Base-by-base conservation (phyloP, 2,888 invertebrate species). In the Caenorhabditis becei region DNA sequence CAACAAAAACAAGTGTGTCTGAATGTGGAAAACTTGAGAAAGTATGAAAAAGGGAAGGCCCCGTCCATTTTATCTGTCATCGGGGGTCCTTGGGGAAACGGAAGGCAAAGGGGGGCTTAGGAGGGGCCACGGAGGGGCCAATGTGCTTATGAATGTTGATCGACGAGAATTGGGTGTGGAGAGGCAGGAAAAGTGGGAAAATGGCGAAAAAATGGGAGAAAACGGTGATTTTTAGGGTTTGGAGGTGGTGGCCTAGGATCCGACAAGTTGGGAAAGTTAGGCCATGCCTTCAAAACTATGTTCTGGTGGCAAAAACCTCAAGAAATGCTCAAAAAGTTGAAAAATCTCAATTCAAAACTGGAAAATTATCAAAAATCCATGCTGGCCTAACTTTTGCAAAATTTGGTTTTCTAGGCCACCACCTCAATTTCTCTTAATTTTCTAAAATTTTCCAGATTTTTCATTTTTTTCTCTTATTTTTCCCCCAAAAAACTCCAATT, bases 211-310 rank as follows among this genome's bases (percentile, higher is more conserved):
- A n/a, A n/a, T n/a, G n/a, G n/a, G n/a, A n/a, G n/a, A n/a, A n/a
- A n/a, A n/a, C n/a, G n/a, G n/a, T n/a, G n/a, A n/a, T n/a, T n/a
- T n/a, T n/a, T 24, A 8, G n/a, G 4, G 54, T n/a, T n/a, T 53
- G 14, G 41, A 41, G 16, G n/a, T 28, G 63, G 53, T 35, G 63
- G 63, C 51, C 32, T 35, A 53, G 63, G 37, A 51, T 51, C 51
- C 23, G 51, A 65, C 47, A 51, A 41, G 24, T n/a, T n/a, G 20
- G 1, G 32, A 49, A 51, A 65, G 16, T 53, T 65, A 20, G 23
- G 35, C 63, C 53, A 65, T 16, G 28, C 11, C 5, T 32, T 10
- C 4, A 32, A 41, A 16, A 24, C 18, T 11, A 61, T 20, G 49
- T 20, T 20, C 2, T 4, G 49, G 20, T 18, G 49, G 2, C 10